A percentile compares a stretch with the other conserved stretches of the same genome.
Conservation (phyloP, 2,797 vertebrate species). For the Clamator glandarius region DNA sequence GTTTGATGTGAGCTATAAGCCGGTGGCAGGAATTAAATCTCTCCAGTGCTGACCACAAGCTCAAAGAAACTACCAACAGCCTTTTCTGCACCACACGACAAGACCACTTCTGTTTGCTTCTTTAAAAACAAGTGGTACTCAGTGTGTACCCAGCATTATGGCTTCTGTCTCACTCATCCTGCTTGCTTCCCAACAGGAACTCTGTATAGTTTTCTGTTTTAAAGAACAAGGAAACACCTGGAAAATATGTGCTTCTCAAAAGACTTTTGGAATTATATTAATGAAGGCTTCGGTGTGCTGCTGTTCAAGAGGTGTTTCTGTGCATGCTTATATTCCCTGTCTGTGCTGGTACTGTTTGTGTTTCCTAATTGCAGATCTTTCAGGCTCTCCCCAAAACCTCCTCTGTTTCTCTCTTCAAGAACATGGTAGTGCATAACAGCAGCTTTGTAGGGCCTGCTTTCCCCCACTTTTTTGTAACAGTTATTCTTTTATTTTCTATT, state of each 20-base stretch:
- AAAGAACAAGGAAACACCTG: not conserved
- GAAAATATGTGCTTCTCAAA: not conserved
- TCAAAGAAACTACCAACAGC: not conserved
- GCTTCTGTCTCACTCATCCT: not conserved
- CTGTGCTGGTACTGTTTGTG: not conserved
- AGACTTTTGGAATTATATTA: not conserved
- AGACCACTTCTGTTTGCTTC: not conserved
- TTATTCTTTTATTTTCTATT: conserved; percentile 45
- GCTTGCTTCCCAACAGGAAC: not conserved
- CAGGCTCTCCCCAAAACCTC: not conserved
- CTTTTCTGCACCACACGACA: not conserved
- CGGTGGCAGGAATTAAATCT: not conserved
- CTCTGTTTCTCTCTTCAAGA: not conserved
- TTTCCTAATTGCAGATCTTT: not conserved
- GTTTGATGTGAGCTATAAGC: not conserved
- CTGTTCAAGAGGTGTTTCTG: not conserved
- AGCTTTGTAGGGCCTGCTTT: not conserved
- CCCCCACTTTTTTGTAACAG: not conserved
- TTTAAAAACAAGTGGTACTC: not conserved
- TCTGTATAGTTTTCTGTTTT: not conserved
- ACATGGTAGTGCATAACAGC: not conserved
- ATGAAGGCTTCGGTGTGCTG: not conserved
- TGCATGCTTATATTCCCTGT: not conserved
- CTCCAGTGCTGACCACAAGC: not conserved
- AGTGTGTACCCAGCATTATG: not conserved